A percentile compares a stretch with the other conserved stretches of the same genome.
These are phyloP conservation scores for Blastomussa wellsi DNA, from an alignment of 92 coral and sea anemone genomes.

Conservation along the genomic window DNA sequence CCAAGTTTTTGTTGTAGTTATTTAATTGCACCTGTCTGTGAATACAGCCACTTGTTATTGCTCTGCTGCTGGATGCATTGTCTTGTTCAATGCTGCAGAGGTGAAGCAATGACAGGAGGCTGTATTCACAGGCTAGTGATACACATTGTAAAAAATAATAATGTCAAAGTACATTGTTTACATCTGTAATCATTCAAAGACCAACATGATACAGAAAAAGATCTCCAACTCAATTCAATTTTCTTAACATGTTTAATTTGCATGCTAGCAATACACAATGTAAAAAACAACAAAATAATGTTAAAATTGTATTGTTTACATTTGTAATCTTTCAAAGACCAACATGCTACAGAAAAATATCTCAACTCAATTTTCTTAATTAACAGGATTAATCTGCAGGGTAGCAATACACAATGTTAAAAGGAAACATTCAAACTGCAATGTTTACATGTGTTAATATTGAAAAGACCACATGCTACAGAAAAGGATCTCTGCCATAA, in stretches of 20 bases:
- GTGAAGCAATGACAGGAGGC: constrained; percentile 36
- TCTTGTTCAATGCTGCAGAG: constrained; percentile 31
- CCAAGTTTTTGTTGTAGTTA: constrained; percentile 51
- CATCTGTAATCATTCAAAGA: constrained; percentile 31
- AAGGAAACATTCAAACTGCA: constrained; percentile 14
- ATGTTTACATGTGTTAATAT: constrained; percentile 18
- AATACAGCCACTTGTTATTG: constrained; percentile 32
- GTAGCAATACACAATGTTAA: constrained; percentile 17
- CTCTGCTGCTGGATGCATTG: constrained; percentile 48
- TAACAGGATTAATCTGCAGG: constrained; percentile 20
- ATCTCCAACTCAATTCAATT: constrained; percentile 28
- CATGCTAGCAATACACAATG: constrained; percentile 30
- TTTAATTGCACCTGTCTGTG: constrained; percentile 32
- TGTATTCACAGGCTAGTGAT: constrained; percentile 28
- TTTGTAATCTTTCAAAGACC: constrained; percentile 23
- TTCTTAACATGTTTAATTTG: constrained; percentile 26
- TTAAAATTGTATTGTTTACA: constrained; percentile 45
- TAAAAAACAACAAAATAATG: constrained; percentile 33
- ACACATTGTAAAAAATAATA: constrained; percentile 20
- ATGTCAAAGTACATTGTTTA: constrained; percentile 40
- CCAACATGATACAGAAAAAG: constrained; percentile 39
- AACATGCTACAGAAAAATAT: constrained; percentile 17
- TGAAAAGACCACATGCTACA: constrained; percentile 7
- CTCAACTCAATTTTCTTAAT: constrained; percentile 27
- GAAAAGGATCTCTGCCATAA: constrained; percentile 18